These are phyloP conservation scores for Amphipoea lucens DNA, from an alignment of 2,888 invertebrate species.

Conservation along the genomic window DNA sequence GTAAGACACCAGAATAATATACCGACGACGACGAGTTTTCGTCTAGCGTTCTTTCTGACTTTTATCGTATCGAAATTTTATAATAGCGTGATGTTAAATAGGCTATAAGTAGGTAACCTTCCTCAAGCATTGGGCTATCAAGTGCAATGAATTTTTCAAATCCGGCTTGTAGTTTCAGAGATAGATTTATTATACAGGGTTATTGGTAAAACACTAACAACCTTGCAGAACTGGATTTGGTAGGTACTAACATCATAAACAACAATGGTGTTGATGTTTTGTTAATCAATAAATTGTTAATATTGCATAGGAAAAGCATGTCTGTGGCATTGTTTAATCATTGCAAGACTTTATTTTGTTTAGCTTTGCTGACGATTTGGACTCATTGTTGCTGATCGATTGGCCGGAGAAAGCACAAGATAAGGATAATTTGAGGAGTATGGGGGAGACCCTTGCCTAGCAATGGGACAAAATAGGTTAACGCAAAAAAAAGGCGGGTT, in stretches of 20 bases:
- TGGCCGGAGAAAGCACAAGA: too few species aligned
- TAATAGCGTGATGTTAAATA: not conserved
- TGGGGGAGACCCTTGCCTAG: too few species aligned
- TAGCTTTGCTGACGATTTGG: too few species aligned
- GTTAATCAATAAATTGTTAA: too few species aligned
- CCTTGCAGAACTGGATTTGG: too few species aligned
- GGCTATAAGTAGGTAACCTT: not conserved
- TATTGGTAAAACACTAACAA: too few species aligned
- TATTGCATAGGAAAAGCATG: too few species aligned
- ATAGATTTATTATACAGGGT: not conserved
- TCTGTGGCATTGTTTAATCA: not conserved
- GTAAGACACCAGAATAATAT: not conserved
- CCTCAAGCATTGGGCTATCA: not conserved
- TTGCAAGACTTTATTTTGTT: not conserved
- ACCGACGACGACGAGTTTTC: not conserved
- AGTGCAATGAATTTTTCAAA: not conserved
- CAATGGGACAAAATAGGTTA: too few species aligned
- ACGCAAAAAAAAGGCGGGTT: not conserved
- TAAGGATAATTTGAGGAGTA: too few species aligned
- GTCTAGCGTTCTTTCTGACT: not conserved
- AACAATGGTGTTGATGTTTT: too few species aligned
- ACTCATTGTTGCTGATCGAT: too few species aligned
- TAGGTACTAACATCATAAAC: too few species aligned
- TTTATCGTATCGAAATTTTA: not conserved
- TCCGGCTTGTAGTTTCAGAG: not conserved